Conservation (phyloP, 1,140 invertebrate genomes). For the Anastatus disparis region DNA sequence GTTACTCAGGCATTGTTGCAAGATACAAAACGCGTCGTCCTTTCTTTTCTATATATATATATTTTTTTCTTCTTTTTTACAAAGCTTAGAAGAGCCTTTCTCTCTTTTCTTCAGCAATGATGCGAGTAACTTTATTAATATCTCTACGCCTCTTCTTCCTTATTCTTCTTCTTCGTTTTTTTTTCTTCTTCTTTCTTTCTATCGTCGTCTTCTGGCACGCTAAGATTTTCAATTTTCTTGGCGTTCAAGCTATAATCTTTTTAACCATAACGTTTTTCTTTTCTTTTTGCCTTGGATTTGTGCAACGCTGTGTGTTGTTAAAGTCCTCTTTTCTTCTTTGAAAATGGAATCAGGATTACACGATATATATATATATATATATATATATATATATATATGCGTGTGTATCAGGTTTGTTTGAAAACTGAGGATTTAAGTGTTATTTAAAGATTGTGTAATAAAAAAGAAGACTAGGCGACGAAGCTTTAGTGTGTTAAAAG, state of each 20-base stretch:
- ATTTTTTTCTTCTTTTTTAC: no score
- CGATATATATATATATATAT: no score
- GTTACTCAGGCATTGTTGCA: conserved; percentile 10
- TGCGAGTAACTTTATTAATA: conserved; percentile 29
- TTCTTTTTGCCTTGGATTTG: background rate
- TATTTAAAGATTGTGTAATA: background rate
- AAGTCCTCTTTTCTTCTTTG: background rate
- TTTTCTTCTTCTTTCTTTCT: background rate
- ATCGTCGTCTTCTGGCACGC: conserved; percentile 1
- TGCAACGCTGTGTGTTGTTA: no score
- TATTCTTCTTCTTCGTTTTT: background rate
- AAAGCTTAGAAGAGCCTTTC: background rate
- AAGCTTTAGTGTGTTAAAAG: no score
- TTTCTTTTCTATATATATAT: background rate
- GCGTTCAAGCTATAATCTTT: background rate
- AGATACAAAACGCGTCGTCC: background rate
- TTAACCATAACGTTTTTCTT: no score
- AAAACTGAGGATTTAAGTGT: background rate
- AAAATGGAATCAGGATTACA: no score
- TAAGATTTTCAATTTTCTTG: conserved; percentile 21
- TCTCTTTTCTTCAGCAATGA: background rate
- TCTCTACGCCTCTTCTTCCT: background rate
- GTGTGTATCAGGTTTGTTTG: no score
- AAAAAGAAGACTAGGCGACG: no score
- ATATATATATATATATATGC: no score